Evolutionary conservation across 2,113 vertebrate genomes (phyloP), one percentile per base, ranked within the genome.

Genomic region (Triplophysa tibetana): DNA sequence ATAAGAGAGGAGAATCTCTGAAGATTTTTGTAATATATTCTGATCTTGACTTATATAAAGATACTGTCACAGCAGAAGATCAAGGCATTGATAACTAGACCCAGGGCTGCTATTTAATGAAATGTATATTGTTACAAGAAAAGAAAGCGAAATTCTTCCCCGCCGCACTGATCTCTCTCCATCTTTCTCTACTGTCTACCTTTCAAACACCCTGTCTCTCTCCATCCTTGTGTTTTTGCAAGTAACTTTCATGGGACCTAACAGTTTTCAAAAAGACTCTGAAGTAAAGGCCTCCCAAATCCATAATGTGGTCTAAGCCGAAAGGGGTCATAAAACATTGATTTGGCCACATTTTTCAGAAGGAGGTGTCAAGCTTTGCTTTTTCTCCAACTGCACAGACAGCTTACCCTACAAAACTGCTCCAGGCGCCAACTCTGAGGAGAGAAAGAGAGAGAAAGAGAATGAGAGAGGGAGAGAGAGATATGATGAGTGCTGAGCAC

Each of bases 81-180:
- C 79, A 72, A 70, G 50, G 17, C 52, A 58, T 16, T 72, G 52
- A 58, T 38, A 41, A 80, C 67, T 77, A 67, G 60, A 67, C 23
- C 38, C 2, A 2, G 66, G 88, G 79, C 87, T 88, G 85, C 88
- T 88, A 89, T 91, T 91, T 91, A 91, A 92, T 88, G 84, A 86
- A 89, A 89, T 92, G 90, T 91, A 88, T 91, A 91, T 88, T 89
- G 85, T 65, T 85, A 90, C 84, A 89, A 91, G 89, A 90, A 91
- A 77, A 48, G 68, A 21, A 52, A 70, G 23, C 54, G 75, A 77
- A 81, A 66, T 66, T 43, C 73, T 70, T 38, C 50, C 41, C 67
- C 74, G 67, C 66, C 38, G n/a, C 54, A 23, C 74, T 78, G 45
- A 63, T 81, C 70, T 77, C 73, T 69, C 54, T 80, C 68, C 38